Evolutionary conservation across 2,797 vertebrate genomes (phyloP), one percentile per base, ranked within the genome.

Genomic region (Rhinatrema bivittatum): DNA sequence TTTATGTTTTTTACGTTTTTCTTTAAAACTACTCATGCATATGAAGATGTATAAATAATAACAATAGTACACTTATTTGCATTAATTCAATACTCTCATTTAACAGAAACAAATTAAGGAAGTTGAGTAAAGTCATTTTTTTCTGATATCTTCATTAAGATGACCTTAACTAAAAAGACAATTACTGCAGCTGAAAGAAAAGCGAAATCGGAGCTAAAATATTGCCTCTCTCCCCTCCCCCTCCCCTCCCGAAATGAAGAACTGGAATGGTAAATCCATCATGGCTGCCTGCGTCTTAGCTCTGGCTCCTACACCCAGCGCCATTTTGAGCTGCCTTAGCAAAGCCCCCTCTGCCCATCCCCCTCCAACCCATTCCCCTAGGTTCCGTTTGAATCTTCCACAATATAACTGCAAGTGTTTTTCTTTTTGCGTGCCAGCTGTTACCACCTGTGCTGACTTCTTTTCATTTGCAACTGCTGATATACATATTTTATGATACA

Each of bases 201-300:
- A 16, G 22, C n/a, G 36, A 40, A 41, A 46, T 14, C 10, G 29
- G 34, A 47, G 16, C 27, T 28, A 44, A 10, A 29, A 11, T 29
- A 16, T 36, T 44, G 27, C 20, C 15, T 5, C 16, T 18, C 28
- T 3, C 16, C 18, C 28, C 18, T 18, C 11, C 28, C 18, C 28
- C 10, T 12, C 28, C 16, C 18, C 11, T 4, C 4, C 16, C 5
- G 14, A 10, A 9, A 19, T 10, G 6, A 3, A 34, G 25, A 14
- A 30, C 1, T 11, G 45, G 17, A 5, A 26, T n/a, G 7, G 23
- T 32, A 60, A 16, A 63, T 72, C 73, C 72, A 81, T 88, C 87
- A 91, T 91, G 89, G 89, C 87, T 79, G 84, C 87, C 76, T 70
- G 63, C 51, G 65, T 78, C 71, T 65, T 73, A 7, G 4, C 2